Evolutionary conservation across 2,113 vertebrate species (phyloP).

Genomic region (Spermophilus dauricus): DNA sequence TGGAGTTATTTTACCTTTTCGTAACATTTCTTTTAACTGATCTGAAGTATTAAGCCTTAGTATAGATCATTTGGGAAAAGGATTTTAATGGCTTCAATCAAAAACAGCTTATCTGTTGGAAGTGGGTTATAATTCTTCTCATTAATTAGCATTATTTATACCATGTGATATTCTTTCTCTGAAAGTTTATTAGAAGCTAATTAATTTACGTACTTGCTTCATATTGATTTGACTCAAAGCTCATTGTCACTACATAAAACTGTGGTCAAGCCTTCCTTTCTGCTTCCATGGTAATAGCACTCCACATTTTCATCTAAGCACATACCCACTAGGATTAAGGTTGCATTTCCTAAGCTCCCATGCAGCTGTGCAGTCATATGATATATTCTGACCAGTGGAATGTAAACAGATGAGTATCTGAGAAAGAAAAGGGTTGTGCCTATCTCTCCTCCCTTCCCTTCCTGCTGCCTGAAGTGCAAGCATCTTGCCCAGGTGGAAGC

Average conservation of each 20-base stretch:
- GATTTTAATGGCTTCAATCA: background rate
- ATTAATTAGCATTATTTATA: background rate
- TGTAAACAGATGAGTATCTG: background rate
- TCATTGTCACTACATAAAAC: background rate
- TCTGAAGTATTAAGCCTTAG: background rate
- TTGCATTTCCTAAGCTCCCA: background rate
- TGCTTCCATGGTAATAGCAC: background rate
- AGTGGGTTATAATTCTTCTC: background rate
- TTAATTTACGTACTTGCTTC: background rate
- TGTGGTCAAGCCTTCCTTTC: background rate
- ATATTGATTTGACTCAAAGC: slow-evolving; percentile 32
- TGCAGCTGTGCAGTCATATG: too few species aligned
- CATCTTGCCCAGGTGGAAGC: background rate
- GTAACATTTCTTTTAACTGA: background rate
- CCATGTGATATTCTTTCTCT: background rate
- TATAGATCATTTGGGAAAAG: background rate
- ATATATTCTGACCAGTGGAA: background rate
- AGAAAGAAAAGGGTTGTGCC: background rate
- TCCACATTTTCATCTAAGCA: background rate
- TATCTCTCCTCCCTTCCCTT: background rate
- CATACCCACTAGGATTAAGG: background rate
- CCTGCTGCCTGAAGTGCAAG: background rate
- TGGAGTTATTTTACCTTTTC: background rate
- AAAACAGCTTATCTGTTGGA: background rate
- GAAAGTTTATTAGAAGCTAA: background rate